phyloP scores from a whole-genome alignment of 2,888 invertebrate genomes.

The Sisyra terminalis region DNA sequence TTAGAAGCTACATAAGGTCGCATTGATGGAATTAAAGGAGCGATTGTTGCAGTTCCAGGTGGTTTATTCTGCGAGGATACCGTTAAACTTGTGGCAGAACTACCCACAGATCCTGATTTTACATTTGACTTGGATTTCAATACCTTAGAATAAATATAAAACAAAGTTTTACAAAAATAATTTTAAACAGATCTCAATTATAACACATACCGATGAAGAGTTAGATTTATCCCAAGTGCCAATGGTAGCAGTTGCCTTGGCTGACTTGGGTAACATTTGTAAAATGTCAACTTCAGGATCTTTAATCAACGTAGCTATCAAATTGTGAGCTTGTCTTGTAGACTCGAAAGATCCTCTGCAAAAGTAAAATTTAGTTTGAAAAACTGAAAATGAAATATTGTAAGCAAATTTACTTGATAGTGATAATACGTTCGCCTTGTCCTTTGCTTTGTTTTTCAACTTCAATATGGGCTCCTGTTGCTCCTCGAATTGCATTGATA shows the following conservation, averaged over 20 bases:
- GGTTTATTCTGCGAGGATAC: conserved; percentile 15
- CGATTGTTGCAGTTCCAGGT: conserved; percentile 13
- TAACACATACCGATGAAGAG: conserved; percentile 3
- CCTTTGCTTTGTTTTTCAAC: conserved; percentile 95
- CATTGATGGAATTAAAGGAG: conserved; percentile 13
- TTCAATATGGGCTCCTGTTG: conserved; percentile 95
- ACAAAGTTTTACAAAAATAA: neutral
- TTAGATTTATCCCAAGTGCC: conserved; percentile 38
- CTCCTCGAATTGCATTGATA: conserved; percentile 93
- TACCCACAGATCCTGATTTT: conserved; percentile 10
- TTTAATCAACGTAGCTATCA: conserved; percentile 84
- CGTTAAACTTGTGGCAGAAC: conserved; percentile 16
- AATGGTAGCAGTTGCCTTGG: conserved; percentile 33
- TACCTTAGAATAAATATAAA: conserved; percentile 2
- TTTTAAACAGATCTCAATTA: neutral
- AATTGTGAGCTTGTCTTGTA: conserved; percentile 77
- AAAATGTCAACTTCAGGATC: conserved; percentile 88
- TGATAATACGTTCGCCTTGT: conserved; percentile 85
- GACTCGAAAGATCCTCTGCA: conserved; percentile 75
- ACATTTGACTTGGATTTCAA: conserved; percentile 6
- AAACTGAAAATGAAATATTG: too few species aligned
- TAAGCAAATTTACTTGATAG: conserved; percentile 68
- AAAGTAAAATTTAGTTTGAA: conserved; percentile 12
- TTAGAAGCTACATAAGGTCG: conserved; percentile 8
- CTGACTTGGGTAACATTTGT: conserved; percentile 51